These are phyloP conservation scores for Mercenaria mercenaria DNA, from an alignment of 1,140 invertebrate species.

Conservation along the genomic window DNA sequence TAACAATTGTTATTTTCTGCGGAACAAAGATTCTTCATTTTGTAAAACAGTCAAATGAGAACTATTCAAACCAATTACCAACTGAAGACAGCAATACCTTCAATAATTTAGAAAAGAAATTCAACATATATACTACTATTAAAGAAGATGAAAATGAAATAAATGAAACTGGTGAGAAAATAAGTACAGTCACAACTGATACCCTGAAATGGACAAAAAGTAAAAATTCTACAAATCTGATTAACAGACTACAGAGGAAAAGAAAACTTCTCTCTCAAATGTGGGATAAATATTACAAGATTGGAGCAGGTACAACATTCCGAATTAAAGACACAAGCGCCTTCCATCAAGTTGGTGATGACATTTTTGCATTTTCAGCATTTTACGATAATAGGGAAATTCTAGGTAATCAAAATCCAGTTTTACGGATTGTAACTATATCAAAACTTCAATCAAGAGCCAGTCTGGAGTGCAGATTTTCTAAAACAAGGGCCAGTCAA, in stretches of 20 bases:
- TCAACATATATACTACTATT: too few relatives aligned
- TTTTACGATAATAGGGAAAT: constrained; percentile 48
- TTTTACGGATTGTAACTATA: constrained; percentile 40
- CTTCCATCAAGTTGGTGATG: not conserved
- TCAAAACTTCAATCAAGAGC: constrained; percentile 30
- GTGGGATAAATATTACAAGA: constrained; percentile 5
- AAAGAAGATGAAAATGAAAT: too few relatives aligned
- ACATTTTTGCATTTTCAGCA: constrained; percentile 54
- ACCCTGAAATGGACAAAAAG: too few relatives aligned
- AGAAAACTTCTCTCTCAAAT: constrained; percentile 6
- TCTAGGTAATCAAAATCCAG: not conserved
- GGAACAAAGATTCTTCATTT: not conserved
- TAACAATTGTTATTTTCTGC: not conserved
- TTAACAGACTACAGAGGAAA: not conserved
- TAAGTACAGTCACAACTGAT: too few relatives aligned
- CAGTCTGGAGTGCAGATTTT: constrained; percentile 21
- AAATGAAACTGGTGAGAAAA: too few relatives aligned
- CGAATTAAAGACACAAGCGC: not conserved
- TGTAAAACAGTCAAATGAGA: not conserved
- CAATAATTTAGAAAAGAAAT: too few relatives aligned
- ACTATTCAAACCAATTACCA: not conserved
- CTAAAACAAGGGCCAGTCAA: not conserved
- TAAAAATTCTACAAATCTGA: too few relatives aligned
- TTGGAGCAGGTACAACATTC: not conserved
- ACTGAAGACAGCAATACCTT: too few relatives aligned